Conservation (phyloP, 2,797 vertebrate species). For the Coendou prehensilis region DNA sequence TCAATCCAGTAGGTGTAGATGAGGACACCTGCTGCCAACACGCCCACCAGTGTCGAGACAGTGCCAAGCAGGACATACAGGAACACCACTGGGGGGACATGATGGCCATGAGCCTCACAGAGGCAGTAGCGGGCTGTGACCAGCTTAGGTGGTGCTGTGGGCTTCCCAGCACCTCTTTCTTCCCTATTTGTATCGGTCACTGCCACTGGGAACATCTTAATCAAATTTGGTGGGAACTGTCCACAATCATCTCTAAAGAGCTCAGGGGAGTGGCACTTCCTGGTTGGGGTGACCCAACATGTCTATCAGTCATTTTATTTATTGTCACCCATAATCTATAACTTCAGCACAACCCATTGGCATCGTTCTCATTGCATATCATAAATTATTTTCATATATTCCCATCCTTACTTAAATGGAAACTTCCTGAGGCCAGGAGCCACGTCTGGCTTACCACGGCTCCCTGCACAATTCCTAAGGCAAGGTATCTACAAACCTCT, state of each 20-base stretch:
- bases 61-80: constrained; percentile 84
- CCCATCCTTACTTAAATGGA: background rate
- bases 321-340: background rate
- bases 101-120: background rate
- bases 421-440: background rate
- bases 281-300: rapidly evolving
- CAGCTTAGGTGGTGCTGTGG: background rate
- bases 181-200: rapidly evolving
- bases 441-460: background rate
- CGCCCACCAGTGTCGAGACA: constrained; percentile 81
- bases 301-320: no score
- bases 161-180: no score
- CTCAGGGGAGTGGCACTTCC: background rate
- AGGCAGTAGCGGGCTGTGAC: no score
- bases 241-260: background rate
- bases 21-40: constrained; percentile 81
- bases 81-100: constrained; percentile 82
- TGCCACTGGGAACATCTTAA: rapidly evolving
- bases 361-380: background rate
- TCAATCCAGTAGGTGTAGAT: constrained; percentile 92
- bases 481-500: rapidly evolving
- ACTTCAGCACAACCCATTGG: background rate
- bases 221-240: background rate
- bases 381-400: background rate
- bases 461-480: rapidly evolving